Conservation (phyloP, 2,797 vertebrate species). For the Huso huso region DNA sequence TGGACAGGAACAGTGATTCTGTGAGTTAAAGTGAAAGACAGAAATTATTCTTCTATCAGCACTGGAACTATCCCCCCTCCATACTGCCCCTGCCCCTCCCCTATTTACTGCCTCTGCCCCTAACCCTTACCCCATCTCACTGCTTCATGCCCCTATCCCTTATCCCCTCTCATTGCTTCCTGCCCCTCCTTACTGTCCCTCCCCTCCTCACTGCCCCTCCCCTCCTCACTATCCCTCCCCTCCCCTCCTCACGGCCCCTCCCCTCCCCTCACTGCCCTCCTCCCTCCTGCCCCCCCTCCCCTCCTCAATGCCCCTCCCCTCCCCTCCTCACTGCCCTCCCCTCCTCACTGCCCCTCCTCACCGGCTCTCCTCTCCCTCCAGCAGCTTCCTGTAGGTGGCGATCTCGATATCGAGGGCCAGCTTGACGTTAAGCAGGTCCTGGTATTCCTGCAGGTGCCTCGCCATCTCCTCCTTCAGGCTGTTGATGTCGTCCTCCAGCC, state of each 20-base stretch:
- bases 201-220: background rate
- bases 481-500: constrained; percentile 73
- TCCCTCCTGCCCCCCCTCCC: background rate
- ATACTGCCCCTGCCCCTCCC: background rate
- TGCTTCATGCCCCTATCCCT: background rate
- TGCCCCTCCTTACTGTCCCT: background rate
- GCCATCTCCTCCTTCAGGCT: constrained; percentile 84
- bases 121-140: too few relatives aligned
- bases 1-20: constrained; percentile 84
- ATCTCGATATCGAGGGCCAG: constrained; percentile 89
- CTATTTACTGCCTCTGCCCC: too few relatives aligned
- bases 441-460: constrained; percentile 78
- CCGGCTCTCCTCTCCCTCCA: constrained; percentile 91
- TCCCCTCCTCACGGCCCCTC: background rate
- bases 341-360: constrained; percentile 30
- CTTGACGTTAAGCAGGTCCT: constrained; percentile 86
- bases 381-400: constrained; percentile 81
- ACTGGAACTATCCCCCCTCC: background rate
- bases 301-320: background rate
- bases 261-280: background rate
- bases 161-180: background rate
- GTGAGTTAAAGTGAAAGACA: rapidly evolving
- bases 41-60: background rate
- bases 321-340: background rate
- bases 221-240: background rate